These are phyloP conservation scores for Pheosia tremula DNA, from an alignment of 2,888 invertebrate genomes.

Conservation along the genomic window DNA sequence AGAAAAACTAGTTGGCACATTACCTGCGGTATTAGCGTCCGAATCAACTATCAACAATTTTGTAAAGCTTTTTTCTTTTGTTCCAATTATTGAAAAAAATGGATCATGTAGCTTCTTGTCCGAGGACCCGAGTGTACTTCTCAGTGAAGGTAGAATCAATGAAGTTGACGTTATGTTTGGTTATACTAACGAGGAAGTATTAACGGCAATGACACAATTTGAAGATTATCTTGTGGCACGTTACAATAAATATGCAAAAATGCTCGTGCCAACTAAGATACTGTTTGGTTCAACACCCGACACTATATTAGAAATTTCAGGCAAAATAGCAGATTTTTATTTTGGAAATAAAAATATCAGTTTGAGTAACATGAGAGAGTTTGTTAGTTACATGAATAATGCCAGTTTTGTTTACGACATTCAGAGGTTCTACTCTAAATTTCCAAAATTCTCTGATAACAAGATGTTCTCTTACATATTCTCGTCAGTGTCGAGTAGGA, in stretches of 20 bases:
- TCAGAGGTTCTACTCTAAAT: conserved; percentile 33
- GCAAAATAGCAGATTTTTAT: conserved; percentile 47
- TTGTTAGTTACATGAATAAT: conserved; percentile 40
- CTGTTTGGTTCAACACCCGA: conserved; percentile 26
- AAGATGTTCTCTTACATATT: conserved; percentile 51
- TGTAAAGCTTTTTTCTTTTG: conserved; percentile 15
- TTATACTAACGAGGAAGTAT: conserved; percentile 87
- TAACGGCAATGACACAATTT: conserved; percentile 29
- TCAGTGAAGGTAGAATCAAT: conserved; percentile 69
- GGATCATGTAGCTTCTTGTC: conserved; percentile 46
- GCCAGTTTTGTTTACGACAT: conserved; percentile 35
- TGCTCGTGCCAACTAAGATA: conserved; percentile 47
- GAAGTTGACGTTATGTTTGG: conserved; percentile 88
- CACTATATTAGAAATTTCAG: conserved; percentile 39
- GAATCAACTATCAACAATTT: conserved; percentile 10
- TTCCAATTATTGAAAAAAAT: conserved; percentile 48
- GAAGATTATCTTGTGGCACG: conserved; percentile 19
- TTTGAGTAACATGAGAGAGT: conserved; percentile 35
- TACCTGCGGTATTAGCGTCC: conserved; percentile 11
- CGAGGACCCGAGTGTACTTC: conserved; percentile 33
- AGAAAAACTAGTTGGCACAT: conserved; percentile 11
- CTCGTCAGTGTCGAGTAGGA: conserved; percentile 46
- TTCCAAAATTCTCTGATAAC: conserved; percentile 28
- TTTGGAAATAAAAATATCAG: conserved; percentile 44
- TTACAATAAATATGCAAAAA: conserved; percentile 43